Conservation (phyloP, 1,140 invertebrate species). For the Sinella curviseta region DNA sequence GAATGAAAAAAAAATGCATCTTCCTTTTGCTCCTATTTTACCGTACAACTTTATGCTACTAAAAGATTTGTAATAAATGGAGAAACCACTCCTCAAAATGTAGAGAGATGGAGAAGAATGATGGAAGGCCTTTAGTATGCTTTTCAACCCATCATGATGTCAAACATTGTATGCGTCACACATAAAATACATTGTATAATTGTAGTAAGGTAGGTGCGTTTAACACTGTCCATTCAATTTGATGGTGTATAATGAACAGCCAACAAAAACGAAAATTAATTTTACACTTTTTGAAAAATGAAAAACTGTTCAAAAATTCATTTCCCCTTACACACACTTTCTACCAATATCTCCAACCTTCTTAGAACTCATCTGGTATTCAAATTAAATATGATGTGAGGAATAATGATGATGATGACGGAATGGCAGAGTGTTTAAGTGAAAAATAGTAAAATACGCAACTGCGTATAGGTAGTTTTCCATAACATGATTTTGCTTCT, state of each 20-base stretch:
- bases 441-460: too few species aligned
- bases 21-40: background rate
- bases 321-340: background rate
- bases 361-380: background rate
- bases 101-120: background rate
- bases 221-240: background rate
- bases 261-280: background rate
- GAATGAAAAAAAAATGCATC: background rate
- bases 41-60: background rate
- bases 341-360: background rate
- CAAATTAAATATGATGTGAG: background rate
- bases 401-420: background rate
- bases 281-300: constrained; percentile 14
- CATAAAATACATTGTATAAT: background rate
- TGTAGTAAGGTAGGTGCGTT: background rate
- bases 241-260: background rate
- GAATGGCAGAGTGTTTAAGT: too few species aligned
- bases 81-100: constrained; percentile 10
- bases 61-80: constrained; percentile 1
- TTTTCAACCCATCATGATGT: background rate
- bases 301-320: constrained; percentile 1
- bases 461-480: too few species aligned
- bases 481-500: background rate
- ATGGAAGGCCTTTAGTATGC: background rate
- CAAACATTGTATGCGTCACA: background rate